Conservation (phyloP, 2,797 vertebrate genomes). For the Geotrypetes seraphini region DNA sequence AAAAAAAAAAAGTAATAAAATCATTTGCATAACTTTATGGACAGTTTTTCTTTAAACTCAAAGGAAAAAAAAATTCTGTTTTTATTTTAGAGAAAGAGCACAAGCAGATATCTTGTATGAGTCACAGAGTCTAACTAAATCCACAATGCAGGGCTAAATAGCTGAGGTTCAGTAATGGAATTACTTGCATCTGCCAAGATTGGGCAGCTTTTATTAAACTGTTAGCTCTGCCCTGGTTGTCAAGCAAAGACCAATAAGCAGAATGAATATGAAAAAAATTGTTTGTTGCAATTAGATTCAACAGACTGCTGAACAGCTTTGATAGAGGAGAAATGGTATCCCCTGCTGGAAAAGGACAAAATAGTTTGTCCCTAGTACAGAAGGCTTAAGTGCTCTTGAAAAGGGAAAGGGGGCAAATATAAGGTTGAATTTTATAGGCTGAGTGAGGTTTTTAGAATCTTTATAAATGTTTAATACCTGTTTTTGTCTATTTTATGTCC, state of each 20-base stretch:
- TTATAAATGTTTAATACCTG: too few species aligned
- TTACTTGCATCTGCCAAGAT: background rate
- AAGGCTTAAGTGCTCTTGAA: background rate
- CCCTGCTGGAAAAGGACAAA: too few species aligned
- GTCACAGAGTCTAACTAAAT: too few species aligned
- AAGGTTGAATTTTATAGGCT: too few species aligned
- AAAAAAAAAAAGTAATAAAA: background rate
- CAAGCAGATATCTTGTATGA: too few species aligned
- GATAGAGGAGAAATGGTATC: background rate
- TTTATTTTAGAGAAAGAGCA: background rate
- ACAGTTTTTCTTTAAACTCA: background rate
- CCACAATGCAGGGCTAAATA: too few species aligned
- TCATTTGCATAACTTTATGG: background rate
- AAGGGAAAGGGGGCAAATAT: too few species aligned
- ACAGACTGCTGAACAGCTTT: background rate
- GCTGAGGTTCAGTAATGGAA: slow-evolving; percentile 1
- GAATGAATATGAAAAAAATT: too few species aligned
- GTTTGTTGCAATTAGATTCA: background rate
- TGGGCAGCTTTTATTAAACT: background rate
- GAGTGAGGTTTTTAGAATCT: too few species aligned
- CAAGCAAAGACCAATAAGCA: slow-evolving; percentile 2
- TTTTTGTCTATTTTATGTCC: background rate
- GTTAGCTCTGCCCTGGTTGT: slow-evolving; percentile 1
- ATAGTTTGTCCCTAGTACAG: background rate
- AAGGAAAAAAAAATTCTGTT: background rate